Conservation (phyloP, 2,113 vertebrate genomes). For the Rhinopomastus cyanomelas region DNA sequence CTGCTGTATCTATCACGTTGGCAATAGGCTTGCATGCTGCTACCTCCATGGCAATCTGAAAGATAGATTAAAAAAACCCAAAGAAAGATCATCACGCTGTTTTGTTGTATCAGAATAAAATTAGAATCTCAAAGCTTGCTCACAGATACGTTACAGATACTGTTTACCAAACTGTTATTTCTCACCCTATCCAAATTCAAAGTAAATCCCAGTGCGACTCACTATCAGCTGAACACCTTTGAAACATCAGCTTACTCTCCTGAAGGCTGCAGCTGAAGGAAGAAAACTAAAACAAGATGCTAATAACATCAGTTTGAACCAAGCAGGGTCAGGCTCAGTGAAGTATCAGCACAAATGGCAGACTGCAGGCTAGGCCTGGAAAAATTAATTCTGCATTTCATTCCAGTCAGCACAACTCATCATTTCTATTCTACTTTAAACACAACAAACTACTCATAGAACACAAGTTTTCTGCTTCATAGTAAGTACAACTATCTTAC, state of each 20-base stretch:
- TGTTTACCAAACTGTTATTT: background rate
- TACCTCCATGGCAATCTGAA: conserved; percentile 85
- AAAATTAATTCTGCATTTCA: background rate
- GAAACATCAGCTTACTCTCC: background rate
- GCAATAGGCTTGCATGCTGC: conserved; percentile 91
- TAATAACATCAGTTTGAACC: background rate
- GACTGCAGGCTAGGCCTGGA: background rate
- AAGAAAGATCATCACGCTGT: background rate
- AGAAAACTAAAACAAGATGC: background rate
- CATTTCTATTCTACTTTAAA: background rate
- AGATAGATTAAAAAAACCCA: background rate
- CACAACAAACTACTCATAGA: background rate
- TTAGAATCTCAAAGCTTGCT: background rate
- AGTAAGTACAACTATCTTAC: background rate
- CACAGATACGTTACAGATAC: background rate
- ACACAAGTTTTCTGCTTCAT: background rate
- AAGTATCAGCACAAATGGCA: background rate
- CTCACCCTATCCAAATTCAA: background rate
- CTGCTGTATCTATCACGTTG: conserved; percentile 87
- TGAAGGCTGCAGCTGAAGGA: background rate
- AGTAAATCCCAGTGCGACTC: background rate
- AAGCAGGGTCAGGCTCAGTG: background rate
- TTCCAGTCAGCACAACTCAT: background rate
- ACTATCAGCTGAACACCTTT: background rate
- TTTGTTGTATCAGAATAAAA: background rate